Evolutionary conservation across 2,113 vertebrate species (phyloP).

Genomic region (Brevimyrus niger): DNA sequence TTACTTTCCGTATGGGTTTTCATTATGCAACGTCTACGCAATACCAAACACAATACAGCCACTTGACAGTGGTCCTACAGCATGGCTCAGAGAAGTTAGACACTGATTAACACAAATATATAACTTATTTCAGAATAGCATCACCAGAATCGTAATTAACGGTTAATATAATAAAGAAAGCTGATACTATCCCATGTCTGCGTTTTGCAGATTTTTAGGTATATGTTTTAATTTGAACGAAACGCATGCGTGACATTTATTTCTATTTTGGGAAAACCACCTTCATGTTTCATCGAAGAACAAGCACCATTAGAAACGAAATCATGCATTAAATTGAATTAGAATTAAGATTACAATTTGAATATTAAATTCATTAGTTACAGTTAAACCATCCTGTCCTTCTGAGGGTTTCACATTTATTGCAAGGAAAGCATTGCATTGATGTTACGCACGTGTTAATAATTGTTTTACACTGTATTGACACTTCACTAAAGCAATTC

Average conservation of each 20-base stretch:
- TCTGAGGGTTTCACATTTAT: not conserved
- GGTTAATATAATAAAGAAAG: not conserved
- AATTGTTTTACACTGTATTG: not conserved
- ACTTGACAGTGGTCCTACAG: not conserved
- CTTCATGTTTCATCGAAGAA: not conserved
- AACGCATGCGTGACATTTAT: not conserved
- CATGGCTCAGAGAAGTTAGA: not conserved
- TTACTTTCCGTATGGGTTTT: not conserved
- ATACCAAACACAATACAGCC: not conserved
- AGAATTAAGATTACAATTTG: not conserved
- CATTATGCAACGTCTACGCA: not conserved
- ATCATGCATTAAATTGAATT: not conserved
- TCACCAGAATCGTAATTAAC: not conserved
- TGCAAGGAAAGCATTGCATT: not conserved
- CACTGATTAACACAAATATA: not conserved
- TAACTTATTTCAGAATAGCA: not conserved
- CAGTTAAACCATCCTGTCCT: not conserved
- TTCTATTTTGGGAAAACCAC: not conserved
- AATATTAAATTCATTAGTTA: not conserved
- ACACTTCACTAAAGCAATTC: not conserved
- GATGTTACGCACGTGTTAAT: not conserved
- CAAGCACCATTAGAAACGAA: not conserved
- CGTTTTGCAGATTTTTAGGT: not conserved
- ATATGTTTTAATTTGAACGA: not conserved
- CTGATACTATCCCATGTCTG: not conserved